A percentile compares a stretch with the other conserved stretches of the same genome.
These are phyloP conservation scores for Pseudococcus viburni DNA, from an alignment of 2,888 invertebrate genomes.

Conservation along the genomic window DNA sequence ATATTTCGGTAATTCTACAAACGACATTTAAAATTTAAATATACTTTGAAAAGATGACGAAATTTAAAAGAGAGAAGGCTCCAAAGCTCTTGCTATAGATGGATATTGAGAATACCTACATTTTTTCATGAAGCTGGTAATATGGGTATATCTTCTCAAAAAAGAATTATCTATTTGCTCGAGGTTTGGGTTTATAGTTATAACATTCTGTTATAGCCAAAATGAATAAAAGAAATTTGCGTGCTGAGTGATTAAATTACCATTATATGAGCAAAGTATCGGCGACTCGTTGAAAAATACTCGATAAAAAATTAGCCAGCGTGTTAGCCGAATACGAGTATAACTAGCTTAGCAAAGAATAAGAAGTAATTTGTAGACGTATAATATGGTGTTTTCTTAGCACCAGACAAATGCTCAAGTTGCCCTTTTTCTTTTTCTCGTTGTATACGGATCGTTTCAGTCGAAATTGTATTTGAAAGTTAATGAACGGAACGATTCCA, in stretches of 20 bases:
- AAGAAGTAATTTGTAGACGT: neutral
- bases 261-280: neutral
- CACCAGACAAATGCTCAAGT: neutral
- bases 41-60: neutral
- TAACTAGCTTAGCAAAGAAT: neutral
- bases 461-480: slow-evolving; percentile 11
- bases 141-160: no score
- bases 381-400: neutral
- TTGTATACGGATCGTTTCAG: neutral
- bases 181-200: no score
- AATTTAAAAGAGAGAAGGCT: neutral
- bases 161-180: no score
- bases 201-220: neutral
- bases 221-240: neutral
- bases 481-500: slow-evolving; percentile 26
- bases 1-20: neutral
- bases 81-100: neutral
- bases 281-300: neutral
- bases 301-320: neutral
- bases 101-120: neutral
- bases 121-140: neutral
- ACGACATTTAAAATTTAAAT: neutral
- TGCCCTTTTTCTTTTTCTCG: neutral
- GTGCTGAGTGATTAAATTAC: neutral
- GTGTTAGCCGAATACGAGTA: neutral